Evolutionary conservation across 2,888 invertebrate species (phyloP).

Genomic region (Andrena bicolor): DNA sequence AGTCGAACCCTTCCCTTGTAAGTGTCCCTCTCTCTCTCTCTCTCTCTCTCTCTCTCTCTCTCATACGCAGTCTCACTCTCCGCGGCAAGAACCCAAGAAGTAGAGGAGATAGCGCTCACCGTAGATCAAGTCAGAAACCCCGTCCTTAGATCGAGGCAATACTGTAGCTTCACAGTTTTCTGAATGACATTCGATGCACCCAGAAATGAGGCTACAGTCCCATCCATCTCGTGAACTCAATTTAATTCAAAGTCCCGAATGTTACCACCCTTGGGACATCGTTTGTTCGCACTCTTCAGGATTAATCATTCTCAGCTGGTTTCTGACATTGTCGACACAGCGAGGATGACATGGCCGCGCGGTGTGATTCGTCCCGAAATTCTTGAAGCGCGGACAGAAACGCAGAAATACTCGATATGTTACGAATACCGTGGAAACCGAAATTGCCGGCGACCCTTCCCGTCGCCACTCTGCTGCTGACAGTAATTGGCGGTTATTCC

Average conservation of each 20-base stretch:
- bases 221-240: neutral
- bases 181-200: no score
- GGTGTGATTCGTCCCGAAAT: slow-evolving; percentile 38
- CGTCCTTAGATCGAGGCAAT: no score
- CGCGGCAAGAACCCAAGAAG: no score
- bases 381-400: slow-evolving; percentile 40
- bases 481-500: slow-evolving; percentile 83
- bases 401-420: slow-evolving; percentile 62
- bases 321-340: neutral
- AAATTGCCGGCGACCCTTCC: slow-evolving; percentile 64
- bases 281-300: neutral
- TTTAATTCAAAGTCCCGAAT: neutral
- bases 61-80: no score
- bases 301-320: neutral
- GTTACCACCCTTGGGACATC: neutral
- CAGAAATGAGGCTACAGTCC: neutral
- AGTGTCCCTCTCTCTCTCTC: no score
- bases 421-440: slow-evolving; percentile 67
- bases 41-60: no score
- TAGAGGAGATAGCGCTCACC: no score
- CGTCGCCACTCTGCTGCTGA: slow-evolving; percentile 78
- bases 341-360: neutral
- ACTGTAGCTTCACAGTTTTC: no score
- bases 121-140: no score
- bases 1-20: no score